Evolutionary conservation across 2,113 vertebrate genomes (phyloP).

Genomic region (Bostrychus sinensis): DNA sequence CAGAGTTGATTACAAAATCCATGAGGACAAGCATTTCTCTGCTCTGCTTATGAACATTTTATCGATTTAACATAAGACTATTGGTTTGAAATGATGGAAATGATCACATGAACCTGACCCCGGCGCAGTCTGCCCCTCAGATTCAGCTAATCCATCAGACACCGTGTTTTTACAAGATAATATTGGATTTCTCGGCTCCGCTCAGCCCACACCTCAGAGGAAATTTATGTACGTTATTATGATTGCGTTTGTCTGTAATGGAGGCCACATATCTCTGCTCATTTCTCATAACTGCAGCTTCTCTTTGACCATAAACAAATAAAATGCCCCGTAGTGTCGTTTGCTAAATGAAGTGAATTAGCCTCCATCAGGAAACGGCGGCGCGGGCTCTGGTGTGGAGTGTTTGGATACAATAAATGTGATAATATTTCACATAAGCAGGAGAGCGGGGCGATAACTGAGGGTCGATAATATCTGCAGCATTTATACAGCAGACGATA

Average conservation of each 20-base stretch:
- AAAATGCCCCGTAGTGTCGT: conserved; percentile 47
- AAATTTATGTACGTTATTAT: conserved; percentile 50
- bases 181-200: neutral
- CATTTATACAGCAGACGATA: neutral
- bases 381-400: conserved; percentile 29
- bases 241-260: conserved; percentile 39
- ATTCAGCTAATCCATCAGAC: neutral
- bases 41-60: neutral
- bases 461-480: neutral
- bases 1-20: neutral
- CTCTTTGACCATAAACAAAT: conserved; percentile 59
- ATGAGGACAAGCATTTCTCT: neutral
- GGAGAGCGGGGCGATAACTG: conserved; percentile 1
- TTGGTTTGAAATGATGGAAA: neutral
- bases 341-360: conserved; percentile 63
- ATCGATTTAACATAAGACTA: conserved; percentile 5
- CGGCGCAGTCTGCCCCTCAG: neutral
- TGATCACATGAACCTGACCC: neutral
- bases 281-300: conserved; percentile 54
- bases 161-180: neutral
- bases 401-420: conserved; percentile 33
- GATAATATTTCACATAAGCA: conserved; percentile 36
- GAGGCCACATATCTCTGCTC: conserved; percentile 24
- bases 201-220: neutral
- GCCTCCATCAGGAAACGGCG: conserved; percentile 34